Base-by-base conservation (phyloP, 64 coral and sea anemone species). In the Actinia tenebrosa region DNA sequence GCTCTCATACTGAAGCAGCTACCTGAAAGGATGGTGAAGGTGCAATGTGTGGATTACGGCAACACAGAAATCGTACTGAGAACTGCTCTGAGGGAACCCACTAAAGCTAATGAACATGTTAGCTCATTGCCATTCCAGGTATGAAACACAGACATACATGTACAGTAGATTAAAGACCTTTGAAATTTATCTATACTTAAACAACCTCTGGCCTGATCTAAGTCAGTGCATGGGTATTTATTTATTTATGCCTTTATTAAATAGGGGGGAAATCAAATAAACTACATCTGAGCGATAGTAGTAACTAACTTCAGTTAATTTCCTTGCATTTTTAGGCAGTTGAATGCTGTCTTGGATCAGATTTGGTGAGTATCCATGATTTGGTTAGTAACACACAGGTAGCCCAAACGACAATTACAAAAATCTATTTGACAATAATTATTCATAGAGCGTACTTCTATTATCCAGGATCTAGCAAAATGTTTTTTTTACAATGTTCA, bases 71-170 rank as follows among this genome's bases (percentile, higher is more conserved):
- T 79, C 2, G 22, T 98, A 23, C 56, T 92, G 22, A 43, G 60
- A 69, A 71, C 95, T 17, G 89, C 77, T 19, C 75, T 98, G 15
- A 86, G 95, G 18, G 89, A 98, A 83, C 95, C 95, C 3, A 85
- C 95, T 23, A 91, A 89, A 75, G 92, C 92, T 3, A 98, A 94
- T 44, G 60, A 88, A 5, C 95, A 94, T 56, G 92, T 98, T 25
- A 89, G 72, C 30, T 92, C 84, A 1, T 85, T 98, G 42, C 95
- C 95, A 7, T 94, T 98, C 82, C 95, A 98, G 89, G 95, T 98
- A 78, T 0, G 43, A 26, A 15, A 64, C 16, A 66, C 63, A 66
- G 20, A n/a, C 63, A 37, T 14, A 11, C 30, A 37, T 37, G 30
- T 37, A 37, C 30, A 37, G 30, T 37, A 37, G 10, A 58, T 58